These are phyloP conservation scores for Hofmannophila pseudospretella DNA, from an alignment of 2,888 invertebrate genomes.

Conservation along the genomic window DNA sequence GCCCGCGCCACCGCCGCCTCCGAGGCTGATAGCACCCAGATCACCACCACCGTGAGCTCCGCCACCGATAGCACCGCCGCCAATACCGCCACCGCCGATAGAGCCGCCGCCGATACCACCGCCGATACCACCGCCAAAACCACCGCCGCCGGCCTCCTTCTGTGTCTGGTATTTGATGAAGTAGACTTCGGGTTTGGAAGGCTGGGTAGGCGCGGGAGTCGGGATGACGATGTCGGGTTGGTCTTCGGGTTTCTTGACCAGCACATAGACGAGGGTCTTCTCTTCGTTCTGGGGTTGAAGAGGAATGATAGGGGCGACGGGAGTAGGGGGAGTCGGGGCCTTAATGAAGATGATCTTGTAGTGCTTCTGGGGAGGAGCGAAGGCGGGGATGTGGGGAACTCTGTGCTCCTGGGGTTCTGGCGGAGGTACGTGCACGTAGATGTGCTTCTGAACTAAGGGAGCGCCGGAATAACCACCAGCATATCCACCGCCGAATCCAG, in stretches of 20 bases:
- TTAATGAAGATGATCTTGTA: conserved; percentile 96
- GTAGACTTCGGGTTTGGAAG: conserved; percentile 93
- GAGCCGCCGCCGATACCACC: conserved; percentile 40
- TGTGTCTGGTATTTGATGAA: conserved; percentile 91
- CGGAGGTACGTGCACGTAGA: conserved; percentile 93
- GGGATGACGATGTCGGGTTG: conserved; percentile 89
- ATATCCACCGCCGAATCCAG: conserved; percentile 59
- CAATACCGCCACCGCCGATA: conserved; percentile 46
- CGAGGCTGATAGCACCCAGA: conserved; percentile 24
- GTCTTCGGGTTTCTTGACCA: conserved; percentile 93
- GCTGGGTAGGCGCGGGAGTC: conserved; percentile 87
- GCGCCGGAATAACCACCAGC: conserved; percentile 71
- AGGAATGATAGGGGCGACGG: conserved; percentile 89
- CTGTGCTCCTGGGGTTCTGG: conserved; percentile 88
- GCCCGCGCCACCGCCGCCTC: conserved; percentile 38
- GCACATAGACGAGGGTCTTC: conserved; percentile 92
- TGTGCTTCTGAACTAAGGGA: conserved; percentile 89
- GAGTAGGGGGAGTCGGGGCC: conserved; percentile 90
- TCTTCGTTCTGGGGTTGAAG: conserved; percentile 89
- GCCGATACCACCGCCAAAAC: conserved; percentile 42
- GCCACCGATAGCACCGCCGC: conserved; percentile 43
- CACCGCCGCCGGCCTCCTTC: conserved; percentile 62
- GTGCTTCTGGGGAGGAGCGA: conserved; percentile 89
- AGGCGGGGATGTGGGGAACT: conserved; percentile 79
- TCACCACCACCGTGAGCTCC: conserved; percentile 38